A percentile compares a stretch with the other conserved stretches of the same genome.
Evolutionary conservation across 2,797 vertebrate species (phyloP).

Genomic region (Myripristis jacobus): DNA sequence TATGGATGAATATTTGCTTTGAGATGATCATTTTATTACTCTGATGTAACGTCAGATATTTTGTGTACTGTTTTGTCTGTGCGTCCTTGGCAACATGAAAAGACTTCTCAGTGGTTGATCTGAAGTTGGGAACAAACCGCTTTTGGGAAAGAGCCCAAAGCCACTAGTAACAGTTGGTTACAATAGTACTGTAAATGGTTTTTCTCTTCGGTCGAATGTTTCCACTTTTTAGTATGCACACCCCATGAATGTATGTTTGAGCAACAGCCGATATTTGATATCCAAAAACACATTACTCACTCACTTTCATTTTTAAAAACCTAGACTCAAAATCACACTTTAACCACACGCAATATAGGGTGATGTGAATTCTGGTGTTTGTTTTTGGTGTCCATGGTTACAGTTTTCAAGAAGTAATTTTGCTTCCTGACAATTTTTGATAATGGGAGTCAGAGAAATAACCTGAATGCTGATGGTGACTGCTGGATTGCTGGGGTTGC

Average conservation of each 20-base stretch:
- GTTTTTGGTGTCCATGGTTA: neutral
- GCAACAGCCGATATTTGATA: neutral
- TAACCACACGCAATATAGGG: neutral
- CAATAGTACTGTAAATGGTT: constrained; percentile 48
- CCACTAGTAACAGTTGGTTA: constrained; percentile 42
- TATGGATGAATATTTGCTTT: neutral
- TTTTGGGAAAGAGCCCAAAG: constrained; percentile 33
- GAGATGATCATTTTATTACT: neutral
- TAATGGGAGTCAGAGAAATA: neutral
- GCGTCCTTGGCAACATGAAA: constrained; percentile 51
- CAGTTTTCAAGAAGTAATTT: neutral
- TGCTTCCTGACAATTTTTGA: neutral
- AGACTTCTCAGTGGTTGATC: constrained; percentile 28
- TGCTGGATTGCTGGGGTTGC: neutral
- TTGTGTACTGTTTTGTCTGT: constrained; percentile 22
- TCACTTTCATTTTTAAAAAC: neutral
- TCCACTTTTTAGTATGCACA: neutral
- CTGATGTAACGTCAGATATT: neutral
- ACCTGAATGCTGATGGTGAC: neutral
- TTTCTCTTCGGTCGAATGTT: neutral
- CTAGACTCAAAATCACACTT: neutral
- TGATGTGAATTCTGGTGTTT: neutral
- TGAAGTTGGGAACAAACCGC: constrained; percentile 19
- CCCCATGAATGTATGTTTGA: neutral
- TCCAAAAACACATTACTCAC: neutral